Evolutionary conservation across 2,888 invertebrate species (phyloP).

Genomic region (Alcis repandata): DNA sequence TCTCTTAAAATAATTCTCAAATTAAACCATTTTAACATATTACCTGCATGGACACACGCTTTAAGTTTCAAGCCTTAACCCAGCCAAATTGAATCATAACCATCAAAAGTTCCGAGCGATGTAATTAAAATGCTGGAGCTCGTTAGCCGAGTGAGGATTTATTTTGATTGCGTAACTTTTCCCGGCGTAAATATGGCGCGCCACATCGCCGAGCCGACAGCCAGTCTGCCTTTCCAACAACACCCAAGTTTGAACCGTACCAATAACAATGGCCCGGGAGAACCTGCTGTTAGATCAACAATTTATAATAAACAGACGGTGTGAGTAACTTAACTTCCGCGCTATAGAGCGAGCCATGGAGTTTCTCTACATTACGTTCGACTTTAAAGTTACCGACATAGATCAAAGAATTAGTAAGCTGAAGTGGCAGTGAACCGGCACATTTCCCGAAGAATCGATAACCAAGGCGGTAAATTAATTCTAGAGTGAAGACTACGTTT

Average conservation of each 20-base stretch:
- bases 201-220: slow-evolving; percentile 27
- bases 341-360: no score
- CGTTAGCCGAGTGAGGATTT: slow-evolving; percentile 23
- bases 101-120: slow-evolving; percentile 16
- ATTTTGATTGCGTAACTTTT: slow-evolving; percentile 30
- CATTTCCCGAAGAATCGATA: no score
- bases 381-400: no score
- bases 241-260: slow-evolving; percentile 24
- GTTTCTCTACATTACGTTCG: no score
- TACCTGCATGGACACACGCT: neutral
- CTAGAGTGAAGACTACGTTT: no score
- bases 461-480: no score
- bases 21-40: no score
- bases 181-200: slow-evolving; percentile 29
- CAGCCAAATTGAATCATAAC: slow-evolving; percentile 30
- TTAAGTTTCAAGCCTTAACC: neutral
- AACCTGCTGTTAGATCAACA: neutral
- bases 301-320: no score
- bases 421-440: no score
- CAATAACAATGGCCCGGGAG: slow-evolving; percentile 7
- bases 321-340: no score
- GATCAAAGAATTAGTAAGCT: no score
- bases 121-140: slow-evolving; percentile 26
- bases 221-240: slow-evolving; percentile 49
- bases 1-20: no score